Evolutionary conservation across 2,888 invertebrate genomes (phyloP), one percentile per base, ranked within the genome.

Genomic region (Antheraea yamamai): DNA sequence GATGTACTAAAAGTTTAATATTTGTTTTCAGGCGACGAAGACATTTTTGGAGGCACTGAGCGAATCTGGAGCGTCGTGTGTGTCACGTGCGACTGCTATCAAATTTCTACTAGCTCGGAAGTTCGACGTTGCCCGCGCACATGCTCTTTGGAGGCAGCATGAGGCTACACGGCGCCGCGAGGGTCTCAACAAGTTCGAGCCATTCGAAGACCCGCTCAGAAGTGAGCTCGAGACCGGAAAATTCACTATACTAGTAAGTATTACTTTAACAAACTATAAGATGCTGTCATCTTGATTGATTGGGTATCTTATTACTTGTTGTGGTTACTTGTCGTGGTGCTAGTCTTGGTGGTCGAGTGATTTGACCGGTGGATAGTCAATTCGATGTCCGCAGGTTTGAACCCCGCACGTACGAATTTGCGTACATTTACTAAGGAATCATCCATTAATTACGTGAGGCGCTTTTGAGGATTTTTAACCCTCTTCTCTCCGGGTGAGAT

Each of bases 21-120:
- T 52, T 75, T 14, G 4, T 74, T 95, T 92, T 8, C 95, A 98
- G 98, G 97, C 97, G 82, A 97, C 97, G 80, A 97, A 97, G 91
- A 96, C 97, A 87, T 98, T 98, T 89, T 95, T 98, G 82, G 97
- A 97, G 87, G 96, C 96, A 78, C 96, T 98, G 82, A 97, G 97
- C 89, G 94, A 92, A 89, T 87, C 92, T 77, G 90, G 94, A 82
- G 90, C 95, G 76, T 87, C 85, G 76, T 93, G 93, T 84, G 96
- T 98, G 74, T 96, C 97, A 79, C 97, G 98, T 95, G 97, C 97
- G 78, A 98, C 98, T n/a, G 99, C 99, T 72, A 96, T 99, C 79
- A 98, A 98, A 93, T 98, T 98, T 94, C 95, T 98, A 85, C 96
- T 97, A 85, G 99, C 99, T 81, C 96, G 99, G 81, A 99, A 99